Evolutionary conservation across 1,140 invertebrate species (phyloP), one percentile per base, ranked within the genome.

Genomic region (Drosophila virilis): DNA sequence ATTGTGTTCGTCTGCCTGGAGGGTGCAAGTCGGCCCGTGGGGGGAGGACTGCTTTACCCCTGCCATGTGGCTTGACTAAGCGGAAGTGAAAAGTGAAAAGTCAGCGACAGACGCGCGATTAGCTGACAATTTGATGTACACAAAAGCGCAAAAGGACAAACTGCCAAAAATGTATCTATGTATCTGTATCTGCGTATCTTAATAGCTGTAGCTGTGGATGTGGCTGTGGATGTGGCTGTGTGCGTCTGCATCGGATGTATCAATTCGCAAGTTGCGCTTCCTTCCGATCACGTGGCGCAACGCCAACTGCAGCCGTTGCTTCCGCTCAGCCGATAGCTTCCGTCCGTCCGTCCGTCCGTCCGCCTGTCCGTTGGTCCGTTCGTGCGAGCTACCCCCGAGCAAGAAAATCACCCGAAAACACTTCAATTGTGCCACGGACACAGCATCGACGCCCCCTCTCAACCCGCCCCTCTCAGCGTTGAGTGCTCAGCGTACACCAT

Each of bases 251-350:
- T 75, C 84, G 84, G 84, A 89, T 90, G 84, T 89, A 90, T 89
- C 84, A 89, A 89, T 89, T 89, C 84, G 84, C 84, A 89, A 89
- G 84, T 84, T 73, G 77, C 40, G 85, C 80, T 84, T 89, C 84
- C 84, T 89, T 89, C 84, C 84, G 84, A 90, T 90, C 84, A 90
- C 84, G 84, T 89, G 84, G 77, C 84, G 74, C 73, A 74, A 78
- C 68, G 79, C 80, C 84, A 88, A 74, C 85, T 79, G 84, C 85
- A 82, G 84, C 74, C 84, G 80, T 80, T 77, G 71, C 85, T 89
- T 89, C 84, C 84, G 84, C 70, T 73, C 71, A 77, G 85, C 77
- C 84, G 84, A 89, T 89, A 90, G 80, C 84, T 89, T 89, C 84
- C 84, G 84, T 89, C 84, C 84, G 84, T 35, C 13, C 54, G 35